Percentiles rank a stretch among this genome's conserved stretches.
Evolutionary conservation across 2,113 vertebrate genomes (phyloP).

Genomic region (Oreotragus oreotragus): DNA sequence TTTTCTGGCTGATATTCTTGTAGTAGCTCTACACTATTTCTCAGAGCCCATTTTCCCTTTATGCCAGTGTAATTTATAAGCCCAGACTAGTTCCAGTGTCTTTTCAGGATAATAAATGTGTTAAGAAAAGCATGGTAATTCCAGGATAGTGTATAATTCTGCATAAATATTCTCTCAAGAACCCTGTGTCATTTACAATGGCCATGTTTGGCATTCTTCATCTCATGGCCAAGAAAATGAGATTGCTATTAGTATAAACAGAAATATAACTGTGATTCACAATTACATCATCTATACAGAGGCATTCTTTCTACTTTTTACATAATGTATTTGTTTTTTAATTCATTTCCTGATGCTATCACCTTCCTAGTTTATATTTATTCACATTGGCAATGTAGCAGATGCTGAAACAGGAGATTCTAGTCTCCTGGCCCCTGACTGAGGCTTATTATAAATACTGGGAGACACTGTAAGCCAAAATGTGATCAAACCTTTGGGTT

Average conservation of each 20-base stretch:
- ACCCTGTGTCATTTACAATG: slow-evolving; percentile 2
- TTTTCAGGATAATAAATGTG: slow-evolving; percentile 32
- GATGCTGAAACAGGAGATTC: background rate
- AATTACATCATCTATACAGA: background rate
- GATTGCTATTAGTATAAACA: slow-evolving; percentile 17
- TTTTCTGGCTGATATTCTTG: background rate
- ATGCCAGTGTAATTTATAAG: slow-evolving; percentile 17
- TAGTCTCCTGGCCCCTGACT: background rate
- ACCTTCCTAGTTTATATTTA: background rate
- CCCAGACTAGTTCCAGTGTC: background rate
- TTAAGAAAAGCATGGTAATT: slow-evolving; percentile 35
- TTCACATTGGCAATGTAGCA: background rate
- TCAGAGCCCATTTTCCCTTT: background rate
- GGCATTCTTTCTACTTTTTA: background rate
- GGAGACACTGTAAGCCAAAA: background rate
- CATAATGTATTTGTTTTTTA: slow-evolving; percentile 21
- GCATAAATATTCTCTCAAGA: slow-evolving; percentile 23
- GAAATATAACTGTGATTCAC: slow-evolving; percentile 12
- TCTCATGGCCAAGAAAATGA: slow-evolving; percentile 6
- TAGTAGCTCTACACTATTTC: background rate
- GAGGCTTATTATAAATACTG: background rate
- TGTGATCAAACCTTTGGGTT: background rate
- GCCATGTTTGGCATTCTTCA: background rate
- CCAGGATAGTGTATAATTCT: slow-evolving; percentile 11
- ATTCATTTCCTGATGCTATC: background rate